Base-by-base conservation (phyloP, 2,888 invertebrate genomes). In the Epiblema foenella region DNA sequence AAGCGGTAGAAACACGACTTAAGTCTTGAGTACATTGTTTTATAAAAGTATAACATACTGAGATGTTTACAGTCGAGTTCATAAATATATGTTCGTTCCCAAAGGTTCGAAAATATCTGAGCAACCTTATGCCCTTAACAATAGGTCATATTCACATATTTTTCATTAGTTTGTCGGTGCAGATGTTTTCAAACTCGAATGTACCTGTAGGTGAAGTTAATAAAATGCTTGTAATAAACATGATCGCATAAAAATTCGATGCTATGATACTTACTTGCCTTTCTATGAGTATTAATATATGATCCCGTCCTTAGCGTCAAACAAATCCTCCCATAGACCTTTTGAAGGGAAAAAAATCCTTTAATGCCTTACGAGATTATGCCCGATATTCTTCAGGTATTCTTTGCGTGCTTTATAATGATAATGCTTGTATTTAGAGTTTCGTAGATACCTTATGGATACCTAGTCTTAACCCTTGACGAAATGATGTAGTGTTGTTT, bases 291-390 rank as follows among this genome's bases (percentile, higher is more conserved):
- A 54, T 42, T 39, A 64, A 49, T 67, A 39, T 56, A 18, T 37
- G 17, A 20, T 0, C 33, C 58, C 11, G 46, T 20, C 58, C 58
- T 64, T 18, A n/a, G 20, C 51, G 51, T 58, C 49, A 58, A 20
- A 58, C 67, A 58, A 67, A 58, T 67, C 58, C 18, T 49, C 37
- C 49, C 33, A 58, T 67, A 57, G 57, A 33, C 37, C 49, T 58
- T 51, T 57, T 20, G 67, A 67, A 58, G 58, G 49, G 56, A 67
- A 51, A 67, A 11, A 49, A 49, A 37, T 58, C 18, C 46, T 46
- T 18, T 46, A 56, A 46, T 46, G 56, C 24, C 56, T 57, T 57
- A 57, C 65, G 29, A 33, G 46, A 46, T 56, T 57, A 66, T 46
- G 57, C 57, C 29, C 20, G 29, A 65, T 56, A 39, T 65, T 65